Base-by-base conservation (phyloP, 2,113 vertebrate genomes). In the Pungitius pungitius region DNA sequence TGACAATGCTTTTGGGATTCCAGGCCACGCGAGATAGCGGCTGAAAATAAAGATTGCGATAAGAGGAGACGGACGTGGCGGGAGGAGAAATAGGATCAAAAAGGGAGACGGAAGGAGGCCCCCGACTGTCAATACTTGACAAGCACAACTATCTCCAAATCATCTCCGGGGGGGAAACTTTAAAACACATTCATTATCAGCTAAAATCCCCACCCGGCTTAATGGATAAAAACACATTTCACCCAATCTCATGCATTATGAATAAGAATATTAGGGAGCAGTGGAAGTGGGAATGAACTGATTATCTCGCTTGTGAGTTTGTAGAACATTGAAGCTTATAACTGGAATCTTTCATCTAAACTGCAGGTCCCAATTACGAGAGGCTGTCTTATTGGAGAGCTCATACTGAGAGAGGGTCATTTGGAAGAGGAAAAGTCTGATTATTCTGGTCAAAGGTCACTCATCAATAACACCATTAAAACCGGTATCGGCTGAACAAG, bases 201-300 rank as follows among this genome's bases (percentile, higher is more conserved):
- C 55, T 61, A 43, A 77, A 80, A 82, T 51, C 69, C 68, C 78
- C 66, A 59, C 54, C 6, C 35, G 73, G 75, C 75, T 75, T 82
- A 87, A 87, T 75, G 79, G 75, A 84, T 73, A 86, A 85, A 89
- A 90, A 88, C 75, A 86, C 72, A 75, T 81, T 83, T 63, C 67
- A 70, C 15, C 1, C 55, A 63, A 70, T 64, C 82, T 75, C 65
- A 84, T 86, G 51, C 70, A 87, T 88, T 82, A 88, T 85, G 69
- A 89, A 90, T 71, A 78, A 78, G 70, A 69, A 78, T 35, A 85
- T 85, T 85, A 83, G 37, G 17, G 77, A 86, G 82, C 80, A 81
- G 61, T 71, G 69, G 75, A 67, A 79, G 85, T 78, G 65, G 72
- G 75, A 87, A 77, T 68, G 72, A 62, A 86, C 47, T 71, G 79